Percentiles rank a stretch among this genome's conserved stretches.
Conservation (phyloP, 1,140 invertebrate species). For the Leptinotarsa defecta region DNA sequence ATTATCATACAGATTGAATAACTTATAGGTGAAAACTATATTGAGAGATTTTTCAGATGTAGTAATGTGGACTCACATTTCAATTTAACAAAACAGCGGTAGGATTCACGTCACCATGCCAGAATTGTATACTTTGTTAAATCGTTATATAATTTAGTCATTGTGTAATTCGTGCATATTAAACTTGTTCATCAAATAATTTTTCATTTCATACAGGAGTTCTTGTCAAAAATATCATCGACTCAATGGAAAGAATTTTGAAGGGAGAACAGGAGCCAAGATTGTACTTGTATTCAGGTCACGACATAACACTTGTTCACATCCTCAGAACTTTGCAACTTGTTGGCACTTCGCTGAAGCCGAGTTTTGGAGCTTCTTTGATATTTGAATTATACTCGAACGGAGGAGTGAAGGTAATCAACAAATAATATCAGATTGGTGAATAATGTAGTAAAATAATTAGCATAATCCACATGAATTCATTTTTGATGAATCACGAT, state of each 20-base stretch:
- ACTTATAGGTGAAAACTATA: too few species aligned
- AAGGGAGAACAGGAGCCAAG: slow-evolving; percentile 55
- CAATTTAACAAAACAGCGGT: background rate
- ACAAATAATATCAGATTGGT: background rate
- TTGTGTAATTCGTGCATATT: background rate
- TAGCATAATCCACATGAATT: background rate
- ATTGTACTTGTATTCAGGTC: slow-evolving; percentile 70
- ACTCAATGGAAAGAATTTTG: slow-evolving; percentile 51
- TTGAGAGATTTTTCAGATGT: background rate
- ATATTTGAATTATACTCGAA: slow-evolving; percentile 69
- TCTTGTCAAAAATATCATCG: slow-evolving; percentile 58
- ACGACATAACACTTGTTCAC: slow-evolving; percentile 76
- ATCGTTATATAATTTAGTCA: background rate
- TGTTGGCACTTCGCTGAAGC: slow-evolving; percentile 65
- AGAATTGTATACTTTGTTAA: background rate
- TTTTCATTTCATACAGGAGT: slow-evolving; percentile 55
- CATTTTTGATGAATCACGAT: too few species aligned
- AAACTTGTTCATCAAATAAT: slow-evolving; percentile 11
- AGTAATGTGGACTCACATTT: background rate
- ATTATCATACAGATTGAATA: too few species aligned
- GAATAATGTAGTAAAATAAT: background rate
- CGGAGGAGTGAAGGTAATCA: slow-evolving; percentile 58
- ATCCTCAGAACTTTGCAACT: slow-evolving; percentile 71
- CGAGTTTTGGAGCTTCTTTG: slow-evolving; percentile 71
- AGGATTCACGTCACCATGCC: background rate